Conservation (phyloP, 2,113 vertebrate species). For the Stegastes partitus region DNA sequence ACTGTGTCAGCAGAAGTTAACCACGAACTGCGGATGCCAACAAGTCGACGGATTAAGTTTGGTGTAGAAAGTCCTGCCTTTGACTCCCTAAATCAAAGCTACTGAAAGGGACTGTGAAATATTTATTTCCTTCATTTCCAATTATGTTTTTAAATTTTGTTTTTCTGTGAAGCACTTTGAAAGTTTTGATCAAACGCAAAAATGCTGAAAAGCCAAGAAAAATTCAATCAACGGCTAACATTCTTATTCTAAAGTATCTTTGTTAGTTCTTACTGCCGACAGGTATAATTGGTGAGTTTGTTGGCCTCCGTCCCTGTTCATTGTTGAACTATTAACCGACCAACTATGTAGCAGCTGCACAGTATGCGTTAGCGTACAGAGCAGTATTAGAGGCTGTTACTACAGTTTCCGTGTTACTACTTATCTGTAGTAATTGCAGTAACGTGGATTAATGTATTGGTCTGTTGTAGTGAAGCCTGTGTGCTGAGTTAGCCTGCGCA, state of each 20-base stretch:
- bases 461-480: constrained; percentile 28
- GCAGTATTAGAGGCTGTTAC: constrained; percentile 18
- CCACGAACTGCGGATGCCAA: not conserved
- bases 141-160: not conserved
- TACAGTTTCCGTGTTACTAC: constrained; percentile 26
- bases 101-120: no score
- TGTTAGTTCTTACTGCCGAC: not conserved
- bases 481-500: constrained; percentile 29
- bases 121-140: no score
- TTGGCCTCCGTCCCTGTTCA: not conserved
- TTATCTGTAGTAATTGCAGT: constrained; percentile 28
- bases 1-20: no score
- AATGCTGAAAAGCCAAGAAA: not conserved
- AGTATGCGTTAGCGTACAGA: constrained; percentile 14
- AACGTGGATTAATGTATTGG: constrained; percentile 24
- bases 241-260: no score
- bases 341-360: constrained; percentile 4
- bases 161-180: constrained; percentile 34
- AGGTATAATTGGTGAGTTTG: not conserved
- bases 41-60: not conserved
- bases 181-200: not conserved
- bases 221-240: no score
- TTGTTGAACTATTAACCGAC: not conserved
- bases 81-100: not conserved
- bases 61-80: not conserved